A percentile compares a stretch with the other conserved stretches of the same genome.
These are phyloP conservation scores for Colletes latitarsis DNA, from an alignment of 1,140 invertebrate genomes.

Conservation along the genomic window DNA sequence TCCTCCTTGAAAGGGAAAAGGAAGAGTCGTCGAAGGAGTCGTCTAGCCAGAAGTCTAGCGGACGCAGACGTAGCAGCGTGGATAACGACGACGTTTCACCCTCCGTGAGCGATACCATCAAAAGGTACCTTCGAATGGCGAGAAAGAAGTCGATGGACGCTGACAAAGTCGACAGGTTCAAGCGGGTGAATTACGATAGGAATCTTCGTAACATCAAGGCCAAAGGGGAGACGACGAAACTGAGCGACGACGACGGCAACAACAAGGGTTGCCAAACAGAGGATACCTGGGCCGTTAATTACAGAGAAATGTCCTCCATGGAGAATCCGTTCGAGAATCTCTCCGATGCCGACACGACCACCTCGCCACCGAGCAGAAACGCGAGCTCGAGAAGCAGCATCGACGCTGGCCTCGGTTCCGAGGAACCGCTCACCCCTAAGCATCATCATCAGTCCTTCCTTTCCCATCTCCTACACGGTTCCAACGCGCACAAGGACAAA, in stretches of 20 bases:
- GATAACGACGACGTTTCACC: conserved; percentile 92
- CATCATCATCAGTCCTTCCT: conserved; percentile 85
- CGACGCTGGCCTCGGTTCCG: conserved; percentile 79
- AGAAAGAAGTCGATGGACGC: conserved; percentile 91
- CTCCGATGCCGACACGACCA: conserved; percentile 81
- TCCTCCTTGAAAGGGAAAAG: conserved; percentile 73
- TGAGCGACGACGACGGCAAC: conserved; percentile 87
- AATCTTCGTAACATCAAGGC: conserved; percentile 92
- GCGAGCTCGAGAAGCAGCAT: conserved; percentile 83
- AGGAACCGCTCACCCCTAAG: conserved; percentile 80
- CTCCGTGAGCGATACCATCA: conserved; percentile 92
- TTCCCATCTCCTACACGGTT: conserved; percentile 85
- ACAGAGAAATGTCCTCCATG: conserved; percentile 69
- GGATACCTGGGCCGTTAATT: conserved; percentile 85
- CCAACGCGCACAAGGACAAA: conserved; percentile 80
- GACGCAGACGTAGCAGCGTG: conserved; percentile 86
- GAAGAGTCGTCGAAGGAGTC: conserved; percentile 64
- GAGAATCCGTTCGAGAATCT: conserved; percentile 71
- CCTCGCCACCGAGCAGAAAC: conserved; percentile 76
- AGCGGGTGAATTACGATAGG: conserved; percentile 93
- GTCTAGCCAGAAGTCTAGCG: conserved; percentile 69
- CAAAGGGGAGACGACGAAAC: conserved; percentile 87
- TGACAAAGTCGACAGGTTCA: conserved; percentile 90
- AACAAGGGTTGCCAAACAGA: conserved; percentile 89
- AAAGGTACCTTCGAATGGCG: conserved; percentile 91